A percentile compares a stretch with the other conserved stretches of the same genome.
Conservation (phyloP, 2,888 invertebrate genomes). For the Acanthosepion pharaonis region DNA sequence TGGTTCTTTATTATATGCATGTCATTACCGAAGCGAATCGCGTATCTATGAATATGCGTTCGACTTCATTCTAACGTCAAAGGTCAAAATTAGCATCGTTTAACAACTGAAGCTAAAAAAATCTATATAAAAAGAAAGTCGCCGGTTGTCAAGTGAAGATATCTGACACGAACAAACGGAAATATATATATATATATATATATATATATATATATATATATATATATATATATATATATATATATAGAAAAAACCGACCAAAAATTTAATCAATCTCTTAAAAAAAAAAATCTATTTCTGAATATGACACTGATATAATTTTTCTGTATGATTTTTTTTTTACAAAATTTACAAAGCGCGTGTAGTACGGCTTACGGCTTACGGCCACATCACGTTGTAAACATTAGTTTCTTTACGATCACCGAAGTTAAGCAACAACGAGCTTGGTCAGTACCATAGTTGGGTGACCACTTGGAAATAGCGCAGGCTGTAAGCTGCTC, state of each 20-base stretch:
- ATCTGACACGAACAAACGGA: not conserved
- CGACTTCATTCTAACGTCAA: not conserved
- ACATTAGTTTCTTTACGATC: no score
- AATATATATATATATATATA: not conserved
- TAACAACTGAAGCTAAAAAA: not conserved
- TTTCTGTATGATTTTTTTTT: no score
- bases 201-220: no score
- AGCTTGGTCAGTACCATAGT: no score
- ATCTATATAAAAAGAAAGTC: not conserved
- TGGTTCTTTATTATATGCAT: not conserved
- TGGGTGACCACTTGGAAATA: no score
- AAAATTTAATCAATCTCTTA: not conserved
- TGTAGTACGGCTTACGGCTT: no score
- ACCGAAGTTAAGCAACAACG: no score
- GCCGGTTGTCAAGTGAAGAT: not conserved
- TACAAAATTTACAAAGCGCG: no score
- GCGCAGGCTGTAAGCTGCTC: no score
- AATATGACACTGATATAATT: not conserved
- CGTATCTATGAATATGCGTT: not conserved
- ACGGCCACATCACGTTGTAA: no score
- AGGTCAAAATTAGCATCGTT: not conserved
- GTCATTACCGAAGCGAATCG: not conserved
- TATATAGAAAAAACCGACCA: not conserved
- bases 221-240: no score
- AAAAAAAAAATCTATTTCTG: not conserved